Conservation (phyloP, 2,797 vertebrate species). For the Xenops minutus region DNA sequence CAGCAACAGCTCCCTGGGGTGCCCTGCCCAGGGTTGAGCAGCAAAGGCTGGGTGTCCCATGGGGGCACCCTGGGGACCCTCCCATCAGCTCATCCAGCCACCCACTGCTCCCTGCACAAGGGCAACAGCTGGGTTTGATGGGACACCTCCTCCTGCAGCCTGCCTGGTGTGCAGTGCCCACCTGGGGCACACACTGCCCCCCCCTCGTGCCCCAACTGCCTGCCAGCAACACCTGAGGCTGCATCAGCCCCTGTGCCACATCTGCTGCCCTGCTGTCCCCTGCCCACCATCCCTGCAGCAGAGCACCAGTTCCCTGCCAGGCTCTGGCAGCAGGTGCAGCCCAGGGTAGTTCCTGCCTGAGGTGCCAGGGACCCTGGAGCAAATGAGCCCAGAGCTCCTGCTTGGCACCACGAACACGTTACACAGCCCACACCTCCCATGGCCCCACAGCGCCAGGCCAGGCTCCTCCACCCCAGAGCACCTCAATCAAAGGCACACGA, state of each 20-base stretch:
- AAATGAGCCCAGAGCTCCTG: neutral
- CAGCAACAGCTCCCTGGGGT: fast-evolving
- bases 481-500: fast-evolving
- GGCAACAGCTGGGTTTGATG: fast-evolving
- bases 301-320: neutral
- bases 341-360: neutral
- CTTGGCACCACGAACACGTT: fast-evolving
- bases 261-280: neutral
- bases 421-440: fast-evolving
- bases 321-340: neutral
- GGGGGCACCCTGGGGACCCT: fast-evolving
- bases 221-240: fast-evolving
- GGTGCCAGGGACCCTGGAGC: neutral
- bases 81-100: too few relatives aligned
- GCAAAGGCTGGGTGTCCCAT: neutral
- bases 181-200: fast-evolving
- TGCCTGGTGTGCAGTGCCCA: neutral
- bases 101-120: neutral
- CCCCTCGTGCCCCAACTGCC: fast-evolving
- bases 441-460: fast-evolving
- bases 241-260: fast-evolving
- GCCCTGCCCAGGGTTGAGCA: neutral
- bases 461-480: neutral
- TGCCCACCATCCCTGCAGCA: neutral
- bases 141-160: neutral